phyloP scores from a whole-genome alignment of 2,113 vertebrate genomes.

The Mesocricetus auratus region DNA sequence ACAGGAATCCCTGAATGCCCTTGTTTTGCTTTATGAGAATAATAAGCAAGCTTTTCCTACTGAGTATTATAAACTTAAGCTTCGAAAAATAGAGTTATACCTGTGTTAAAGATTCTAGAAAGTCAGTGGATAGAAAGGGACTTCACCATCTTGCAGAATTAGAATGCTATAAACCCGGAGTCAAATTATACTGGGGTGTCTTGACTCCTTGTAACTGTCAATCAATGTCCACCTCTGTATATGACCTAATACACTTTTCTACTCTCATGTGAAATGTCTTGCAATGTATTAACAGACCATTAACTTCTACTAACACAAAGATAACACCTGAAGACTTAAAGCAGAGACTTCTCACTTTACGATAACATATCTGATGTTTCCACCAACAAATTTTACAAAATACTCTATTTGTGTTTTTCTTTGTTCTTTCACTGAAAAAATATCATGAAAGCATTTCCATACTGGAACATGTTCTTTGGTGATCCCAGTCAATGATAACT shows the following conservation, averaged over 20 bases:
- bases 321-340: not conserved
- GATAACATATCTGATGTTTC: not conserved
- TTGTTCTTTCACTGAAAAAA: not conserved
- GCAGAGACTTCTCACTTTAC: not conserved
- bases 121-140: not conserved
- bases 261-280: not conserved
- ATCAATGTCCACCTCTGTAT: not conserved
- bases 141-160: not conserved
- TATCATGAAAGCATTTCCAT: not conserved
- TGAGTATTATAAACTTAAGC: not conserved
- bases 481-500: too few relatives aligned
- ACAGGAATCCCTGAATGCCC: not conserved
- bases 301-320: not conserved
- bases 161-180: not conserved
- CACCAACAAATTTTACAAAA: too few relatives aligned
- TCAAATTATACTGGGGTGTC: not conserved
- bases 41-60: not conserved
- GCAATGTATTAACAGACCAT: not conserved
- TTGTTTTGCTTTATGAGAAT: not conserved
- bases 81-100: not conserved
- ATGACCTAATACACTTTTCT: not conserved
- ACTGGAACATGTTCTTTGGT: not conserved
- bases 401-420: not conserved
- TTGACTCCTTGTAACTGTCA: not conserved
- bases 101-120: not conserved